Conservation (phyloP, 2,888 invertebrate genomes). For the Heliconius charithonia region DNA sequence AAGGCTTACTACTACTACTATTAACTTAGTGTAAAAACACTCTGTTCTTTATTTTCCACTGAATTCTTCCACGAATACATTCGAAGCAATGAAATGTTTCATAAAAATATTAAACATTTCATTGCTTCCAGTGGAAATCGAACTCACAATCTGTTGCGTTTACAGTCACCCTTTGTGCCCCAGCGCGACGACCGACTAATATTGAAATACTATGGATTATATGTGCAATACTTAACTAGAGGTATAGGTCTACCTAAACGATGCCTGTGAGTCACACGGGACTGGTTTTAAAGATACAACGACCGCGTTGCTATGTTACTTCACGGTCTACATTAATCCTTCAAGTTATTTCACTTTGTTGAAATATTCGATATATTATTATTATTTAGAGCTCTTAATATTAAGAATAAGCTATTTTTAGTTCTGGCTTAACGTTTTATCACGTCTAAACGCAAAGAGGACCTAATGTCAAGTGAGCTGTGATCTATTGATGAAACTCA, state of each 20-base stretch:
- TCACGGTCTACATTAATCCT: background rate
- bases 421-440: too few relatives aligned
- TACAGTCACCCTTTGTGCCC: too few relatives aligned
- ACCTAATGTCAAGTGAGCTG: too few relatives aligned
- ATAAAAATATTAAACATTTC: background rate
- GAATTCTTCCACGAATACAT: too few relatives aligned
- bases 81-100: too few relatives aligned
- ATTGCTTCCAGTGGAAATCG: background rate
- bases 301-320: background rate
- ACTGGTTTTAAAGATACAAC: conserved; percentile 21
- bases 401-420: background rate
- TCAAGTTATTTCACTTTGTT: background rate
- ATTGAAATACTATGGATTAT: background rate
- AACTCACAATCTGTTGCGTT: too few relatives aligned
- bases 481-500: background rate
- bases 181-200: too few relatives aligned
- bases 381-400: background rate
- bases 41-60: too few relatives aligned
- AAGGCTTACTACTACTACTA: too few relatives aligned
- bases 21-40: too few relatives aligned
- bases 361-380: background rate
- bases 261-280: conserved; percentile 12
- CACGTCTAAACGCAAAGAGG: too few relatives aligned
- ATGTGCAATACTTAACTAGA: background rate
- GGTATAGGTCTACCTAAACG: background rate